Evolutionary conservation across 1,140 invertebrate species (phyloP).

Genomic region (Agrilus planipennis): DNA sequence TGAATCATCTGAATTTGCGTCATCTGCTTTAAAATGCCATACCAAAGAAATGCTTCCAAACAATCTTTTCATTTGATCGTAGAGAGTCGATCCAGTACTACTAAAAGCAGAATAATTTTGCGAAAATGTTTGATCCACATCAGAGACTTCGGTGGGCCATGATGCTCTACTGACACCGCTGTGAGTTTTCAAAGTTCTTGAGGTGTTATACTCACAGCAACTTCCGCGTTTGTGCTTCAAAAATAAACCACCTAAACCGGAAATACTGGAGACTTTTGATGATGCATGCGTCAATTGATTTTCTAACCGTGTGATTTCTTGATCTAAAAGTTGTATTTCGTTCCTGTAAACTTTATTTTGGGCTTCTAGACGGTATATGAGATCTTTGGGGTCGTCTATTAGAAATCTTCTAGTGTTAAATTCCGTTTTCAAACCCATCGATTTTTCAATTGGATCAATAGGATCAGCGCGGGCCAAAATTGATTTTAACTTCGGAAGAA

Average conservation of each 20-base stretch:
- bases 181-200: too few relatives aligned
- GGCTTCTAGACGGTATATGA: slow-evolving; percentile 76
- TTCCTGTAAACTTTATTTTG: slow-evolving; percentile 81
- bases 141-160: background rate
- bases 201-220: background rate
- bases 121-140: background rate
- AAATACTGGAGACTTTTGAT: background rate
- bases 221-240: background rate
- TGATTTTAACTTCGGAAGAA: slow-evolving; percentile 70
- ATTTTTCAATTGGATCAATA: slow-evolving; percentile 72
- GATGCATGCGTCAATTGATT: slow-evolving; percentile 10
- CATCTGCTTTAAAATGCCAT: too few relatives aligned
- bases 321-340: slow-evolving; percentile 68
- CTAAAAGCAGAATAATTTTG: background rate
- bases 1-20: too few relatives aligned
- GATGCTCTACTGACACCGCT: slow-evolving; percentile 1
- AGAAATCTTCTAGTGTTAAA: slow-evolving; percentile 72
- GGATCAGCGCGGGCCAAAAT: slow-evolving; percentile 40
- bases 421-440: slow-evolving; percentile 76
- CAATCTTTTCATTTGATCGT: background rate
- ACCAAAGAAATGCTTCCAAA: slow-evolving; percentile 3
- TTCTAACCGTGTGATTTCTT: slow-evolving; percentile 66
- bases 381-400: slow-evolving; percentile 59
- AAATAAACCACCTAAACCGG: background rate
- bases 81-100: too few relatives aligned